Evolutionary conservation across 2,797 vertebrate genomes (phyloP), one percentile per base, ranked within the genome.

Genomic region (Emys orbicularis): DNA sequence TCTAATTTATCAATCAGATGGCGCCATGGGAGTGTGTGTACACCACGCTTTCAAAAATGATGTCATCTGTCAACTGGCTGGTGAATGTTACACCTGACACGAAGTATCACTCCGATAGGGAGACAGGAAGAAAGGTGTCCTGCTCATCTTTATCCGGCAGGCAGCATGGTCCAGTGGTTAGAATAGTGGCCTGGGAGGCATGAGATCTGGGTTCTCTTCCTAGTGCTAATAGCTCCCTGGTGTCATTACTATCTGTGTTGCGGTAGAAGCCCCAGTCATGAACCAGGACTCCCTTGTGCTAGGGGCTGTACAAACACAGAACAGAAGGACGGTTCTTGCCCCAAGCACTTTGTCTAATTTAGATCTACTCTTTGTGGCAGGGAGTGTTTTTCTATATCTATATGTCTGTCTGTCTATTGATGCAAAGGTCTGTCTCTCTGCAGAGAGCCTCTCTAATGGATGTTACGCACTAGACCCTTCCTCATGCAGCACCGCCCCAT

Each of bases 1-100:
- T 95, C 97, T 97, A 96, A 98, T 98, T 97, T 97, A 97, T 98
- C 97, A 97, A 94, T 98, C 97, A 96, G 94, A 87, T 79, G 83
- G 96, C 27, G 5, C 91, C 84, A 65, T 92, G 96, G 97, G 96
- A 97, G 87, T 1, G 12, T 47, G 84, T 94, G 96, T 97, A 95
- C 97, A 93, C 85, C 94, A 1, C 27, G 94, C 94, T 97, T 88
- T 96, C 97, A 93, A 90, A 97, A 97, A 95, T 97, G 92, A 97
- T 97, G 96, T 97, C 93, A 97, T 97, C 97, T 97, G 96, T 97
- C 97, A 96, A 18, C 87, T 90, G 94, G 88, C 89, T 93, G 61
- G 27, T 49, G 93, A 37, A 53, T 8, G 83, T 76, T 72, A 4
- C 4, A 92, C 87, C 94, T 93, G 94, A 93, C 13, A 2, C 0